Percentiles rank a stretch among this genome's conserved stretches.
Evolutionary conservation across 2,113 vertebrate genomes (phyloP).

Genomic region (Atherinomorus stipes): DNA sequence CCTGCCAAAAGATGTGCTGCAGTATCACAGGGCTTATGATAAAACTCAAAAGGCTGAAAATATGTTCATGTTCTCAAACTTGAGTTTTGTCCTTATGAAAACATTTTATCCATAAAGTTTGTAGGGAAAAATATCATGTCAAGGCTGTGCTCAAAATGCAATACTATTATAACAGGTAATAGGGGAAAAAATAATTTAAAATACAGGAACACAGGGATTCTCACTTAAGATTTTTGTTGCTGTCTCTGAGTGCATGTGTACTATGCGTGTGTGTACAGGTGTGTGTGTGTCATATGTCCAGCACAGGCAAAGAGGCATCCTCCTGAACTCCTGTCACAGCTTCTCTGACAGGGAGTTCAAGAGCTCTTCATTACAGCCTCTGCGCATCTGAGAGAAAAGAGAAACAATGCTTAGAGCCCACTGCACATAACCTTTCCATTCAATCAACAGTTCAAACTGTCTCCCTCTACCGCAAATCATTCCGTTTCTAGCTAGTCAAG

Average conservation of each 20-base stretch:
- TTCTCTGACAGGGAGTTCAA: constrained; percentile 85
- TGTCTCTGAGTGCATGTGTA: background rate
- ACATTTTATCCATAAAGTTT: constrained; percentile 18
- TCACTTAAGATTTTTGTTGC: constrained; percentile 18
- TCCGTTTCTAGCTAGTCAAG: constrained; percentile 69
- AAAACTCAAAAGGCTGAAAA: background rate
- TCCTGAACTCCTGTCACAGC: constrained; percentile 89
- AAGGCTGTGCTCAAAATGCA: background rate
- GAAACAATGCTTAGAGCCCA: constrained; percentile 77
- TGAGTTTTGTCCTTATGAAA: background rate
- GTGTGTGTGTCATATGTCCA: constrained; percentile 48
- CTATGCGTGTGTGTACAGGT: background rate
- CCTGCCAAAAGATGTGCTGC: constrained; percentile 55
- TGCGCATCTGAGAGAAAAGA: constrained; percentile 77
- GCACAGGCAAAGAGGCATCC: constrained; percentile 81
- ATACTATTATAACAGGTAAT: constrained; percentile 7
- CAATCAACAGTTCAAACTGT: constrained; percentile 80
- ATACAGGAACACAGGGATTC: background rate
- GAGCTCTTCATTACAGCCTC: constrained; percentile 86
- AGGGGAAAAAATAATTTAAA: constrained; percentile 6
- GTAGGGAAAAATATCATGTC: constrained; percentile 29
- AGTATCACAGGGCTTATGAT: constrained; percentile 32
- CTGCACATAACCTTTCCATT: constrained; percentile 83
- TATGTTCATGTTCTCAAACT: constrained; percentile 18
- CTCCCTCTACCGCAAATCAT: constrained; percentile 69